These are phyloP conservation scores for Grantiella picta DNA, from an alignment of 2,113 vertebrate genomes.

Conservation along the genomic window DNA sequence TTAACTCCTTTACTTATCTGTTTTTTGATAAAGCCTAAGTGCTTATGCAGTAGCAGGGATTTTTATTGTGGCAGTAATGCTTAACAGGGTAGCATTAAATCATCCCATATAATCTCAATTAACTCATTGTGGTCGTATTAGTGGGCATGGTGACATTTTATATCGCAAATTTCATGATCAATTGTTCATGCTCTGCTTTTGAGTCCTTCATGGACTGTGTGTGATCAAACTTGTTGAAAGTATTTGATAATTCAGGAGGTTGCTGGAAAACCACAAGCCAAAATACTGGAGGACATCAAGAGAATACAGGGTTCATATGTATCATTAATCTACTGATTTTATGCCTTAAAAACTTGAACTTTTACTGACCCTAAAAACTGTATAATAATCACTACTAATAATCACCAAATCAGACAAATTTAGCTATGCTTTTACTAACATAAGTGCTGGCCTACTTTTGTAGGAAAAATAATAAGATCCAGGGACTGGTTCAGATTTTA, in stretches of 20 bases:
- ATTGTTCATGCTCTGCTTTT: neutral
- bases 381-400: neutral
- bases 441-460: neutral
- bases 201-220: neutral
- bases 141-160: neutral
- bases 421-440: neutral
- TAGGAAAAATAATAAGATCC: neutral
- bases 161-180: neutral
- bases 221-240: neutral
- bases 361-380: neutral
- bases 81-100: neutral
- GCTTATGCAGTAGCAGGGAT: neutral
- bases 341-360: neutral
- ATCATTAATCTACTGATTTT: neutral
- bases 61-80: neutral
- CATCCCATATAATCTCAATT: neutral
- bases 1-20: neutral
- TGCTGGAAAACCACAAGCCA: neutral
- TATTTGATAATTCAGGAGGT: neutral
- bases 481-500: neutral
- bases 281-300: neutral
- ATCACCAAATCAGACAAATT: neutral
- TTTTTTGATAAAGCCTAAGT: neutral
- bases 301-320: accelerated
- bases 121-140: neutral